Conservation (phyloP, 2,113 vertebrate species). For the Rhodinocichla rosea region DNA sequence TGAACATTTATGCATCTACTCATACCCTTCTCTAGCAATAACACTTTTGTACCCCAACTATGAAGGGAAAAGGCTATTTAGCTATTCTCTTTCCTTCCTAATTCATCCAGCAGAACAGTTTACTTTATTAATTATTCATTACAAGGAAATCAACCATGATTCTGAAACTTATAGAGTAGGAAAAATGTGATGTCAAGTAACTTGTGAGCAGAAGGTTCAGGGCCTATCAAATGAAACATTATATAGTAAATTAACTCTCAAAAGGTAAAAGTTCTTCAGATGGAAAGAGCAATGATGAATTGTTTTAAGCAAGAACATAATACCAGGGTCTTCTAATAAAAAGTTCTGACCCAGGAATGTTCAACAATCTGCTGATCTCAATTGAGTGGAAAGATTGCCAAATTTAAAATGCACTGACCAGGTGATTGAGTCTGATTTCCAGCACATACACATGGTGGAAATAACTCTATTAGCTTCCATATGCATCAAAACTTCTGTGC, state of each 20-base stretch:
- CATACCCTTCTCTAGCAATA: not conserved
- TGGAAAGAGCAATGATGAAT: constrained; percentile 39
- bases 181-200: constrained; percentile 34
- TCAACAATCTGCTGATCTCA: constrained; percentile 54
- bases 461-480: constrained; percentile 16
- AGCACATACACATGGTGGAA: constrained; percentile 2
- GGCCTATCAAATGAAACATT: constrained; percentile 1
- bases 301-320: constrained; percentile 24
- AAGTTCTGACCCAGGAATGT: constrained; percentile 33
- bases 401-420: constrained; percentile 33
- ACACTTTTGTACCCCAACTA: not conserved
- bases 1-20: not conserved
- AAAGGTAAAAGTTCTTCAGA: constrained; percentile 19
- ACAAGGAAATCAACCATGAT: constrained; percentile 31
- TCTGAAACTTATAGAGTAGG: not conserved
- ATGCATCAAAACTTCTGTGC: not conserved
- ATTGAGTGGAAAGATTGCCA: constrained; percentile 44
- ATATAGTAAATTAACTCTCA: constrained; percentile 53
- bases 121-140: constrained; percentile 68
- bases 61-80: not conserved
- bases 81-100: constrained; percentile 23
- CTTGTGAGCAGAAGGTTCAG: constrained; percentile 3
- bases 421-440: constrained; percentile 43
- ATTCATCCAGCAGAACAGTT: constrained; percentile 18
- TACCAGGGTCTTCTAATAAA: constrained; percentile 43